These are phyloP conservation scores for Spea bombifrons DNA, from an alignment of 2,113 vertebrate genomes.

Conservation along the genomic window DNA sequence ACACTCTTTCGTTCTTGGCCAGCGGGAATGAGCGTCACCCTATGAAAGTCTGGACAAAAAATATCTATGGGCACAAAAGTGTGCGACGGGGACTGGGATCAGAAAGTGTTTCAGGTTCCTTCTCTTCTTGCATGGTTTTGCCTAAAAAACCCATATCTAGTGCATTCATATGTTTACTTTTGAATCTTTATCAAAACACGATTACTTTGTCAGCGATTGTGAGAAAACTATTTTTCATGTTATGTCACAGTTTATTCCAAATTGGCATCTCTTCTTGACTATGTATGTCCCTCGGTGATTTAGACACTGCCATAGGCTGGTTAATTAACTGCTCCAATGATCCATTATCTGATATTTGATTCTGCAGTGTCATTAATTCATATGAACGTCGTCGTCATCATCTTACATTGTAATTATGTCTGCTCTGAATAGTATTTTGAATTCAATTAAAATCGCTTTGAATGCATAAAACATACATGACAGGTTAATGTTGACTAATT, in stretches of 20 bases:
- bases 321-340: constrained; percentile 32
- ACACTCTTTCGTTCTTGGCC: no score
- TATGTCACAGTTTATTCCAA: neutral
- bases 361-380: constrained; percentile 31
- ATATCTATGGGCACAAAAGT: no score
- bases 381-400: constrained; percentile 18
- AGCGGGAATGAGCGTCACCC: no score
- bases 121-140: no score
- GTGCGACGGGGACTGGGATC: no score
- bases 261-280: neutral
- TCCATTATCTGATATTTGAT: constrained; percentile 43
- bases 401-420: constrained; percentile 36
- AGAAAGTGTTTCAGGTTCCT: no score
- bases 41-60: no score
- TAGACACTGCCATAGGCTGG: constrained; percentile 29
- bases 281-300: neutral
- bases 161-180: no score
- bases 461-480: constrained; percentile 39
- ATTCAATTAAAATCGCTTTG: constrained; percentile 41
- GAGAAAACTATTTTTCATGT: constrained; percentile 3
- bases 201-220: neutral
- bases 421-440: constrained; percentile 27
- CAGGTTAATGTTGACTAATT: constrained; percentile 29
- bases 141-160: no score
- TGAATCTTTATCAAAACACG: no score